Evolutionary conservation across 2,888 invertebrate genomes (phyloP).

Genomic region (Acanthococcus lagerstroemiae): DNA sequence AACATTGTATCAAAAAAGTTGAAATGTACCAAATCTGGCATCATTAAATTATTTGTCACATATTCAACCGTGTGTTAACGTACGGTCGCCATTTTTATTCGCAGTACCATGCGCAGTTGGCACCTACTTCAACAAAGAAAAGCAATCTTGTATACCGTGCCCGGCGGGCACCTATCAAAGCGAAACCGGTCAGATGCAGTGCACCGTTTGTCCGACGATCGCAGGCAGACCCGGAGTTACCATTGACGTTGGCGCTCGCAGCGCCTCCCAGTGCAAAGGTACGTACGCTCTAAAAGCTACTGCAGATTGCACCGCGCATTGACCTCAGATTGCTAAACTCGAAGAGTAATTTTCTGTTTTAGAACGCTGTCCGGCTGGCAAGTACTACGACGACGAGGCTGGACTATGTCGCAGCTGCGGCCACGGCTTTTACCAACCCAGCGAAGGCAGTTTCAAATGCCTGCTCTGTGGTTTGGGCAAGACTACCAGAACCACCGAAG

Average conservation of each 20-base stretch:
- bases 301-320: too few relatives aligned
- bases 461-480: slow-evolving; percentile 79
- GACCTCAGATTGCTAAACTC: too few relatives aligned
- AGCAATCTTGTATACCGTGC: slow-evolving; percentile 70
- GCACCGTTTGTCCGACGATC: slow-evolving; percentile 79
- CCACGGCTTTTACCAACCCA: slow-evolving; percentile 84
- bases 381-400: slow-evolving; percentile 80
- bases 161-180: slow-evolving; percentile 87
- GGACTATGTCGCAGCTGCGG: slow-evolving; percentile 87
- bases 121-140: slow-evolving; percentile 67
- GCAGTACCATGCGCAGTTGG: slow-evolving; percentile 84
- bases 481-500: slow-evolving; percentile 82
- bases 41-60: too few relatives aligned
- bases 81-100: slow-evolving; percentile 35
- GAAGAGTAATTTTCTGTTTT: too few relatives aligned
- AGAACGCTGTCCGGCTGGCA: slow-evolving; percentile 88
- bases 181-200: slow-evolving; percentile 78
- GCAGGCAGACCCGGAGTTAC: slow-evolving; percentile 85
- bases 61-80: too few relatives aligned
- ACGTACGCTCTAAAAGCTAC: slow-evolving; percentile 29
- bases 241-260: slow-evolving; percentile 73
- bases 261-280: slow-evolving; percentile 80
- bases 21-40: too few relatives aligned
- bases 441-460: slow-evolving; percentile 83
- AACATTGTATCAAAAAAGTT: too few relatives aligned